Evolutionary conservation across 2,113 vertebrate genomes (phyloP), one percentile per base, ranked within the genome.

Genomic region (Trichomycterus rosablanca): DNA sequence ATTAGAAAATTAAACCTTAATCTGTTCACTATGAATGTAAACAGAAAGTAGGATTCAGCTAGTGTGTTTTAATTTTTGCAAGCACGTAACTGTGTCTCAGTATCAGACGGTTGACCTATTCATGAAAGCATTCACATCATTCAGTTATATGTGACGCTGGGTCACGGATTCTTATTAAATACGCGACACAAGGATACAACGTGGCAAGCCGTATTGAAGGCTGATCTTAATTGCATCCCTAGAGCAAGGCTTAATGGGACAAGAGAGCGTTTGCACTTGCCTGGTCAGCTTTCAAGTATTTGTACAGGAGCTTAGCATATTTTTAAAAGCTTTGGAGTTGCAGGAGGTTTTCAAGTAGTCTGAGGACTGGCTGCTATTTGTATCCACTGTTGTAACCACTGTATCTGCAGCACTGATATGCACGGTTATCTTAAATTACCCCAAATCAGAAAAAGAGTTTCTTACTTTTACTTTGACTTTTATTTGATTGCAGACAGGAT

Each of bases 81-180:
- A n/a, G n/a, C n/a, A n/a, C n/a, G n/a, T n/a, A n/a, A n/a, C n/a
- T n/a, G n/a, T n/a, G n/a, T 55, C 5, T 65, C 10, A 46, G 23
- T 30, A 35, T 19, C 0, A 37, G 24, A 2, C 18, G 20, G 7
- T 57, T 19, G 43, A 58, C 3, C 26, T 56, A 59, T 37, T 55
- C 16, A 50, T 56, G 28, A 52, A 57, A 44, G 46, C 34, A 67
- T 73, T 62, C 74, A 66, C 59, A 67, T 62, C 46, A 45, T 14
- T 61, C 30, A 48, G 42, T 28, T 18, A 45, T 19, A 55, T 49
- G 3, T 39, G 15, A 10, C n/a, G 56, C 55, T 57, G 7, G 14
- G 58, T 55, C 37, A 16, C 20, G 26, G 26, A 7, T 30, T 30
- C 26, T 52, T 69, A n/a, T 68, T 70, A 46, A 65, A 43, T 3